Conservation (phyloP, 2,113 vertebrate species). For the Sander vitreus region DNA sequence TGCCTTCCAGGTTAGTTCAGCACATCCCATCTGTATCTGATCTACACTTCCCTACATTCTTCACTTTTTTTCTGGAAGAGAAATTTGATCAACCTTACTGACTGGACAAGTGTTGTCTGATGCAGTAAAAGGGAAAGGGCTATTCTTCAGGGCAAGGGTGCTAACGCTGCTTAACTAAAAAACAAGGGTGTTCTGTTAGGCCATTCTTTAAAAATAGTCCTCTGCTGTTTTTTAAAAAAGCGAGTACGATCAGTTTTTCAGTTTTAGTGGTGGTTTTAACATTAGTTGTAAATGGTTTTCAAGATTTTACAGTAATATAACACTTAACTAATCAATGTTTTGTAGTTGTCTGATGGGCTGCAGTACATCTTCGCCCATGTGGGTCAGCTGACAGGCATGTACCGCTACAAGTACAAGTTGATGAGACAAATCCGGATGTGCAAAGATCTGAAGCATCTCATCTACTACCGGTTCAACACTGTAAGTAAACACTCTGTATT, state of each 20-base stretch:
- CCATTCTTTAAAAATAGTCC: not conserved
- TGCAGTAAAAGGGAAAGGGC: not conserved
- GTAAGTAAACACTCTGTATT: slow-evolving; percentile 81
- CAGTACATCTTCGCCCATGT: slow-evolving; percentile 99
- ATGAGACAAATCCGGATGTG: slow-evolving; percentile 99
- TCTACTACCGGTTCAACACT: slow-evolving; percentile 99
- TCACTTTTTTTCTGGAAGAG: not conserved
- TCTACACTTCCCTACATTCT: not conserved
- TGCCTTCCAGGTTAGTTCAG: slow-evolving; percentile 91
- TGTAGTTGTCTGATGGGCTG: slow-evolving; percentile 93
- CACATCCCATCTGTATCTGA: not conserved
- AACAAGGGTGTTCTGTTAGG: not conserved
- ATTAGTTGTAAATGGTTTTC: not conserved
- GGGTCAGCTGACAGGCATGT: slow-evolving; percentile 98
- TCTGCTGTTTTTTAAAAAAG: not conserved
- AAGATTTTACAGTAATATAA: not conserved
- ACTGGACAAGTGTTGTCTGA: not conserved
- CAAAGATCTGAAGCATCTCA: slow-evolving; percentile 99
- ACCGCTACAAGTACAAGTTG: slow-evolving; percentile 98
- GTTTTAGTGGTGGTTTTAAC: not conserved
- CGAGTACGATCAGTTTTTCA: too few species aligned
- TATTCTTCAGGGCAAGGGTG: not conserved
- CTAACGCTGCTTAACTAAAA: not conserved
- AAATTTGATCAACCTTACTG: too few species aligned
- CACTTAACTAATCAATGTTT: slow-evolving; percentile 14